A percentile compares a stretch with the other conserved stretches of the same genome.
Conservation (phyloP, 2,113 vertebrate genomes). For the Seriola aureovittata region DNA sequence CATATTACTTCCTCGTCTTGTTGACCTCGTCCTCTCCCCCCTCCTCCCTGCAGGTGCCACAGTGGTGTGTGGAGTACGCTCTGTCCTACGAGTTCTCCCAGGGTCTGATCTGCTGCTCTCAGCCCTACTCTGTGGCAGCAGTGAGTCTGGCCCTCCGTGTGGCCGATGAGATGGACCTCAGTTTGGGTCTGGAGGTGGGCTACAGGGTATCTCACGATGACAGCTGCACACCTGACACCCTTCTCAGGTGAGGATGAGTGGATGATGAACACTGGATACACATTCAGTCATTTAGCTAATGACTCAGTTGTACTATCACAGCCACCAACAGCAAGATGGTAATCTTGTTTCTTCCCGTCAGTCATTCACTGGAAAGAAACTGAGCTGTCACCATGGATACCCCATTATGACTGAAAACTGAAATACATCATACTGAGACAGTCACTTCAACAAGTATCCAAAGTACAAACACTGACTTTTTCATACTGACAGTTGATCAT, state of each 20-base stretch:
- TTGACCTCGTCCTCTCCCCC: no score
- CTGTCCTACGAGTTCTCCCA: conserved; percentile 89
- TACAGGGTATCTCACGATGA: conserved; percentile 95
- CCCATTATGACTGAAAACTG: no score
- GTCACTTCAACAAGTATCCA: no score
- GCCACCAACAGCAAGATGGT: neutral
- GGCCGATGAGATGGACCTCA: conserved; percentile 98
- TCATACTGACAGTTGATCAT: no score
- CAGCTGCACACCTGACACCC: conserved; percentile 90
- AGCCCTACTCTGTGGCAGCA: conserved; percentile 90
- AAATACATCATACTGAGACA: no score
- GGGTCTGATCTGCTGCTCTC: conserved; percentile 91
- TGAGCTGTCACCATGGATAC: no score
- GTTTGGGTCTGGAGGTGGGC: conserved; percentile 94
- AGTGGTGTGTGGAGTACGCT: conserved; percentile 95
- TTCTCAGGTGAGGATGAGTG: conserved; percentile 88
- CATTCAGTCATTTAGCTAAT: neutral
- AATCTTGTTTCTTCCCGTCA: neutral
- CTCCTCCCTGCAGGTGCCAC: conserved; percentile 88
- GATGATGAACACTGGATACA: neutral
- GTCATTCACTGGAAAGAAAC: no score
- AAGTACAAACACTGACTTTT: no score
- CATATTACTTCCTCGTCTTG: neutral
- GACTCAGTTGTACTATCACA: neutral
- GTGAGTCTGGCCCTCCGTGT: conserved; percentile 91